Evolutionary conservation across 2,888 invertebrate genomes (phyloP).

Genomic region (Embidobia sp.): DNA sequence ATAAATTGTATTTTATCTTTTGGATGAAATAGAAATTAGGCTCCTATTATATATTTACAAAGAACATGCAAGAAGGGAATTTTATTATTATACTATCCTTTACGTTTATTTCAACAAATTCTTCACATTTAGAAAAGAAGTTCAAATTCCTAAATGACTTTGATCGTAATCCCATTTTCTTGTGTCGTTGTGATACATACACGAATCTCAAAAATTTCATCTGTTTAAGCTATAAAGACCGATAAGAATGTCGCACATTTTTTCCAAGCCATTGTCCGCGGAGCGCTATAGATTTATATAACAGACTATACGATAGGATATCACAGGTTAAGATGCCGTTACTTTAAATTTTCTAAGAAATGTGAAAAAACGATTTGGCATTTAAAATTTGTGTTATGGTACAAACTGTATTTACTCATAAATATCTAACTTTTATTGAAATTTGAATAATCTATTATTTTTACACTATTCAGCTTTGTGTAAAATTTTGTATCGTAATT

Average conservation of each 20-base stretch:
- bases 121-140: slow-evolving; percentile 26
- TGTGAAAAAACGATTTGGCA: slow-evolving; percentile 49
- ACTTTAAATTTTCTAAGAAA: slow-evolving; percentile 55
- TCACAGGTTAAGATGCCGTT: slow-evolving; percentile 56
- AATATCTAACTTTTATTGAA: no score
- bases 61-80: no score
- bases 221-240: slow-evolving; percentile 59
- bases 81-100: slow-evolving; percentile 6
- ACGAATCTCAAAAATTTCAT: slow-evolving; percentile 50
- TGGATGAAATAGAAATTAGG: no score
- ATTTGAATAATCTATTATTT: no score
- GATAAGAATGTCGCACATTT: slow-evolving; percentile 63
- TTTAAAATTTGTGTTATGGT: slow-evolving; percentile 34
- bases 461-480: no score
- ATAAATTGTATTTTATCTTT: no score
- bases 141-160: slow-evolving; percentile 30
- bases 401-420: slow-evolving; percentile 32
- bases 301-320: slow-evolving; percentile 54
- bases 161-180: slow-evolving; percentile 31
- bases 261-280: slow-evolving; percentile 56
- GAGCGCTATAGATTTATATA: slow-evolving; percentile 58
- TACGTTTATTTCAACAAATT: slow-evolving; percentile 26
- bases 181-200: slow-evolving; percentile 11
- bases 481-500: no score
- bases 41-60: no score